Evolutionary conservation across 1,140 invertebrate genomes (phyloP).

Genomic region (Meloidogyne floridensis): DNA sequence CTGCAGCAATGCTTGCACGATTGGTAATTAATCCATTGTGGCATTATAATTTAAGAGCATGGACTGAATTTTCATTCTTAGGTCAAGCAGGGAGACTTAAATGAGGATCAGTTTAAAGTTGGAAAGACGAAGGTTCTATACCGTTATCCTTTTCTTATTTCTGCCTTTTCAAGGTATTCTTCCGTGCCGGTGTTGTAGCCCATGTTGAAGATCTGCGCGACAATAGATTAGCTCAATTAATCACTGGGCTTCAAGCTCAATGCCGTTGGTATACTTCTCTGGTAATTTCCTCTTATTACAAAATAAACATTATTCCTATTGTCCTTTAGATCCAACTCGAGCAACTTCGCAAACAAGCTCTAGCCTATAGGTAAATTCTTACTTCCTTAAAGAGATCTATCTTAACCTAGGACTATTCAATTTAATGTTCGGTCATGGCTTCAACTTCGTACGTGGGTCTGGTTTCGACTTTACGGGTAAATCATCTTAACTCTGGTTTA

Average conservation of each 20-base stretch:
- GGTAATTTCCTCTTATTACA: not conserved
- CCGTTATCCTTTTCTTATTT: constrained; percentile 70
- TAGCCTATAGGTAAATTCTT: constrained; percentile 75
- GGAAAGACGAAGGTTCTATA: constrained; percentile 68
- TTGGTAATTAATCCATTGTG: constrained; percentile 74
- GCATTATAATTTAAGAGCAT: constrained; percentile 18
- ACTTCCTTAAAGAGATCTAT: no score
- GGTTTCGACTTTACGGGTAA: constrained; percentile 42
- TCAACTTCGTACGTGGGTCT: constrained; percentile 91
- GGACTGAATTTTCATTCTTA: not conserved
- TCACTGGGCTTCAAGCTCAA: constrained; percentile 87
- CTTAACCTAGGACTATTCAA: constrained; percentile 80
- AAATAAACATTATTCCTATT: not conserved
- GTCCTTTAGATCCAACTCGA: constrained; percentile 51
- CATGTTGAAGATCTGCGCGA: constrained; percentile 99
- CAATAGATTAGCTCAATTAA: constrained; percentile 92
- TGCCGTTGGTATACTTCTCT: constrained; percentile 57
- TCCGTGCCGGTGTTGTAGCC: constrained; percentile 99
- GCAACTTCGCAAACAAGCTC: constrained; percentile 68
- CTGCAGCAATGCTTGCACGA: constrained; percentile 67
- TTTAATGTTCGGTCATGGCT: constrained; percentile 97
- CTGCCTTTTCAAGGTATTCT: constrained; percentile 80
- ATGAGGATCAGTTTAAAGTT: constrained; percentile 60
- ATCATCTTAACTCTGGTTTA: not conserved
- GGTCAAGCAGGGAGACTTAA: constrained; percentile 29